phyloP scores from a whole-genome alignment of 2,113 vertebrate genomes.

The Erythrocercus mccallii region DNA sequence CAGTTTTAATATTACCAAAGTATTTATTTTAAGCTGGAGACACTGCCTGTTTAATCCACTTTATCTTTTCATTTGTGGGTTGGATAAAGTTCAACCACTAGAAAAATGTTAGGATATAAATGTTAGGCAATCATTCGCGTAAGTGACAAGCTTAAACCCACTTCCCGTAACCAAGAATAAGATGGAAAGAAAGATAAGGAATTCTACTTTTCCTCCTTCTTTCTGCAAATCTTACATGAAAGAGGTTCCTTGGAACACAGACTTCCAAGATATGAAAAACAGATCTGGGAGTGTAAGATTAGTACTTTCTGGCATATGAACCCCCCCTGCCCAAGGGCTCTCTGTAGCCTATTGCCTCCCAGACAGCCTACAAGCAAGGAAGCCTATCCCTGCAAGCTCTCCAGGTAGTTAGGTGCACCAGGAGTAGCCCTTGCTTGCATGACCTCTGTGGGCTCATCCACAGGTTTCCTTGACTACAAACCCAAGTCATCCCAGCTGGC shows the following conservation, averaged over 20 bases:
- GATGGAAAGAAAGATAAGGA: not conserved
- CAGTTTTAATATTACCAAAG: not conserved
- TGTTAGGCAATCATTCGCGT: not conserved
- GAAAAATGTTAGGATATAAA: not conserved
- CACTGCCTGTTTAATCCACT: not conserved
- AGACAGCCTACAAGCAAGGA: not conserved
- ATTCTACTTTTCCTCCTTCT: not conserved
- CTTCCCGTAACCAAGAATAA: not conserved
- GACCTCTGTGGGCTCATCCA: accelerated
- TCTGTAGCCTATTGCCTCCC: not conserved
- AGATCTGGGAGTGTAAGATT: not conserved
- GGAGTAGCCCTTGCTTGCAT: not conserved
- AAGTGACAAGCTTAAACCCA: not conserved
- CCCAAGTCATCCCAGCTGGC: accelerated
- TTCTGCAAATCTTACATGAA: not conserved
- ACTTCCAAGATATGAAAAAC: not conserved
- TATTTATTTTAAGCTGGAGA: not conserved
- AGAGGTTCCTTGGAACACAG: not conserved
- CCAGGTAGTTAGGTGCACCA: accelerated
- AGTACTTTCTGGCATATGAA: not conserved
- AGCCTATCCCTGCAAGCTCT: not conserved
- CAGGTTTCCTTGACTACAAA: not conserved
- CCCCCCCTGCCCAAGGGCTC: not conserved
- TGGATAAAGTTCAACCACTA: not conserved
- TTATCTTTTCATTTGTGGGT: not conserved